These are phyloP conservation scores for Pseudomyrmex cubaensis DNA, from an alignment of 1,140 invertebrate species.

Conservation along the genomic window DNA sequence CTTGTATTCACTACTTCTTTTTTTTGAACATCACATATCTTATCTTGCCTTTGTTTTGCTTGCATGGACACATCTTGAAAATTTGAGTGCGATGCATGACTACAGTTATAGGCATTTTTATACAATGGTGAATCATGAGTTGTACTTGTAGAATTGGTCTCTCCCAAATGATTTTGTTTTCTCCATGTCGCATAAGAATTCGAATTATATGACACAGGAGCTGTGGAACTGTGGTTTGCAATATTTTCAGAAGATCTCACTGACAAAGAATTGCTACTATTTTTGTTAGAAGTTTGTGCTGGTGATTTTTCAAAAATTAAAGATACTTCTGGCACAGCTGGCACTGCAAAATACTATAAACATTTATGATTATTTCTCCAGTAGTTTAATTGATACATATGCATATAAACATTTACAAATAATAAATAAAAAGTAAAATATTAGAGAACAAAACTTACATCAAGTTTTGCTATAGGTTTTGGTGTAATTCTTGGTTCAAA, in stretches of 20 bases:
- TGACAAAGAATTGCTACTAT: background rate
- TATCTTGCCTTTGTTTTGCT: background rate
- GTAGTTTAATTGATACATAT: background rate
- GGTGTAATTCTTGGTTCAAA: slow-evolving; percentile 75
- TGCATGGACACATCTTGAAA: slow-evolving; percentile 7
- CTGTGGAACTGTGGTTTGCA: slow-evolving; percentile 8
- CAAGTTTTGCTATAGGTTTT: slow-evolving; percentile 67
- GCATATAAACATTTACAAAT: no score
- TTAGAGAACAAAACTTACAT: slow-evolving; percentile 64
- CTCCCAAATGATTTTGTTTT: slow-evolving; percentile 68
- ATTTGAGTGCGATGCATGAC: background rate
- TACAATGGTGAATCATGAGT: background rate
- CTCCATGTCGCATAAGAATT: slow-evolving; percentile 78
- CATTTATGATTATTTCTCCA: background rate
- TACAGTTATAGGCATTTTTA: background rate
- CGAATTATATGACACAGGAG: slow-evolving; percentile 9
- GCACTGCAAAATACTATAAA: slow-evolving; percentile 70
- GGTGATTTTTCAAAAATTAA: slow-evolving; percentile 75
- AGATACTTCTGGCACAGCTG: slow-evolving; percentile 78
- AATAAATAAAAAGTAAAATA: background rate
- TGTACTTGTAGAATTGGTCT: background rate
- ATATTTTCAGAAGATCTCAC: background rate
- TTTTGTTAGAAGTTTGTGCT: slow-evolving; percentile 1
- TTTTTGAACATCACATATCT: background rate
- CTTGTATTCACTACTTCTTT: background rate